phyloP scores from a whole-genome alignment of 2,113 vertebrate species.

The Amphiprion percula region DNA sequence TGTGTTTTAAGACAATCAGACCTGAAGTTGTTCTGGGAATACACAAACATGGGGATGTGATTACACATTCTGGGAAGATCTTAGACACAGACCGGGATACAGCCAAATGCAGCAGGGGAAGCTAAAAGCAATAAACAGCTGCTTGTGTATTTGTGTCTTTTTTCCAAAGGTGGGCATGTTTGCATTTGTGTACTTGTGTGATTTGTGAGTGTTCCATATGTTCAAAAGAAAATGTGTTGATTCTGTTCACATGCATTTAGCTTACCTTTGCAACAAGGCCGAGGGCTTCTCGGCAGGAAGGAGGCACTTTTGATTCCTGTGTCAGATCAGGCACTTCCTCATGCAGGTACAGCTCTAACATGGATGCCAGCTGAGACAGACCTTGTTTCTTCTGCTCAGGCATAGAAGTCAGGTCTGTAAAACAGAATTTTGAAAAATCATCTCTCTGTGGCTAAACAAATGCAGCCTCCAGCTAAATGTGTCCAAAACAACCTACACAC shows the following conservation, averaged over 20 bases:
- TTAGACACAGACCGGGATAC: constrained; percentile 43
- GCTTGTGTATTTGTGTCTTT: constrained; percentile 16
- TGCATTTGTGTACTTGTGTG: neutral
- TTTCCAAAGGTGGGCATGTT: neutral
- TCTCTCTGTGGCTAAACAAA: neutral
- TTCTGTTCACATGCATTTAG: constrained; percentile 14
- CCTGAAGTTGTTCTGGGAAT: constrained; percentile 63
- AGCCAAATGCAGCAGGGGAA: constrained; percentile 38
- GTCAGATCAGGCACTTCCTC: constrained; percentile 84
- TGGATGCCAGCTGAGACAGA: constrained; percentile 87
- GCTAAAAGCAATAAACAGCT: constrained; percentile 34
- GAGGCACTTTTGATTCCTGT: constrained; percentile 78
- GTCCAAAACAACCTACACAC: neutral
- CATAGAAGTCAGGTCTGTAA: constrained; percentile 87
- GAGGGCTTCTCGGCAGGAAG: constrained; percentile 87
- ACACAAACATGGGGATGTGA: constrained; percentile 31
- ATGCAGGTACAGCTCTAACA: constrained; percentile 89
- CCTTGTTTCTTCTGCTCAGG: constrained; percentile 92
- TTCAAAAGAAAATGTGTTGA: neutral
- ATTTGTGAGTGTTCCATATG: neutral
- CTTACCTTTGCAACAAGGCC: constrained; percentile 93
- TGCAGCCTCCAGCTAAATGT: neutral
- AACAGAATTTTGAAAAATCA: neutral
- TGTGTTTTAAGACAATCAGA: constrained; percentile 58
- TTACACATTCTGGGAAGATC: constrained; percentile 61